Conservation (phyloP, 2,113 vertebrate genomes). For the Otolemur garnettii region DNA sequence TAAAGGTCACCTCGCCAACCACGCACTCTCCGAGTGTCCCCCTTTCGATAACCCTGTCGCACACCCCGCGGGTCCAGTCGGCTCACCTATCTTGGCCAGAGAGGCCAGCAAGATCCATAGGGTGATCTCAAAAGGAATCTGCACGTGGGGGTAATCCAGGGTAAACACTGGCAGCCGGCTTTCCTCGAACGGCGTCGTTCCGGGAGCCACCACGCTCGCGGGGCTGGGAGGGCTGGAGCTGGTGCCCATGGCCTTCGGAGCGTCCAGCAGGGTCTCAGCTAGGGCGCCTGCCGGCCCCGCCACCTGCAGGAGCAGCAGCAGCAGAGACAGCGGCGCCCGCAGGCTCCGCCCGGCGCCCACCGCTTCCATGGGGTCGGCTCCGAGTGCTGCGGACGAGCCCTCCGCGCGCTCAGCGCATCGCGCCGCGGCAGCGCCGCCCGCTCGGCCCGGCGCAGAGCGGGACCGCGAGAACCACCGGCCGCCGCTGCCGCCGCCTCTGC, state of each 20-base stretch:
- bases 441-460: neutral
- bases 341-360: slow-evolving; percentile 24
- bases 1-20: neutral
- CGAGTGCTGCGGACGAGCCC: neutral
- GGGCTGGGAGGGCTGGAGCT: slow-evolving; percentile 78
- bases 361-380: slow-evolving; percentile 27
- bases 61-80: neutral
- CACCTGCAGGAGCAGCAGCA: slow-evolving; percentile 67
- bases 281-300: slow-evolving; percentile 55
- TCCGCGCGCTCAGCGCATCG: slow-evolving; percentile 66
- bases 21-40: neutral
- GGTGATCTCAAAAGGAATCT: slow-evolving; percentile 97
- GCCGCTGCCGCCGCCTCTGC: neutral
- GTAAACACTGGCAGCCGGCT: slow-evolving; percentile 92
- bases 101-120: slow-evolving; percentile 98
- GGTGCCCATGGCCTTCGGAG: slow-evolving; percentile 62
- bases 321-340: slow-evolving; percentile 13
- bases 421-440: neutral
- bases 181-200: slow-evolving; percentile 85
- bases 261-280: slow-evolving; percentile 69
- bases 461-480: neutral
- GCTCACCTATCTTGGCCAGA: slow-evolving; percentile 97
- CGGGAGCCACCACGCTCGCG: slow-evolving; percentile 83
- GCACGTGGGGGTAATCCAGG: slow-evolving; percentile 94
- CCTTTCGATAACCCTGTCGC: neutral